A percentile compares a stretch with the other conserved stretches of the same genome.
These are phyloP conservation scores for Antheraea pernyi DNA, from an alignment of 1,140 invertebrate species.

Conservation along the genomic window DNA sequence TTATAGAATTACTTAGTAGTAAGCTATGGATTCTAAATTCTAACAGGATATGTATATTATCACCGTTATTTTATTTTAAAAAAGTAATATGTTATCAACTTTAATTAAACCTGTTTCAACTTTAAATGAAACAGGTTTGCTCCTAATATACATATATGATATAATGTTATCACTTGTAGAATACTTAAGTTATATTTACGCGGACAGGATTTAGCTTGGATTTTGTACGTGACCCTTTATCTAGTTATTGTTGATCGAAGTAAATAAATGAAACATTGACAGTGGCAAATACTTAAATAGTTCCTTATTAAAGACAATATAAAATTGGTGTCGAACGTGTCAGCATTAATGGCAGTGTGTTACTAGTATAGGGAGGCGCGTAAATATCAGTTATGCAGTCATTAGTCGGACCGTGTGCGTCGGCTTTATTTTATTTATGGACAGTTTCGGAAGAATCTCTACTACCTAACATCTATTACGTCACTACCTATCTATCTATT, in stretches of 20 bases:
- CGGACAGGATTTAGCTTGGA: too few species aligned
- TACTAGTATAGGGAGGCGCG: conserved; percentile 19
- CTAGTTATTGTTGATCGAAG: too few species aligned
- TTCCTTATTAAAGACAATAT: conserved; percentile 16
- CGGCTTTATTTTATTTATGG: conserved; percentile 42
- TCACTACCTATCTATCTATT: background rate
- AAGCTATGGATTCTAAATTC: background rate
- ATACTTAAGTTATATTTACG: background rate
- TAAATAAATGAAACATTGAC: too few species aligned
- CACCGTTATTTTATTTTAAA: background rate
- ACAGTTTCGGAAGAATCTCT: conserved; percentile 22
- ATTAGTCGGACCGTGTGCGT: conserved; percentile 36
- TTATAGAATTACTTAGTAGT: background rate
- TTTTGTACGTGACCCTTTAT: too few species aligned
- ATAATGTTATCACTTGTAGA: background rate
- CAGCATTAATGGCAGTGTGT: background rate
- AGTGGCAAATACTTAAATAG: too few species aligned
- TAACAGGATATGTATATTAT: background rate
- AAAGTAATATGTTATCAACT: background rate
- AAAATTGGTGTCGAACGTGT: conserved; percentile 7
- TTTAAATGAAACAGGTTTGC: background rate
- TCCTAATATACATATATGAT: background rate
- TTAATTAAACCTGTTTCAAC: background rate
- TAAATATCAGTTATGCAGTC: conserved; percentile 63
- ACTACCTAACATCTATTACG: conserved; percentile 1